A percentile compares a stretch with the other conserved stretches of the same genome.
phyloP scores from a whole-genome alignment of 2,888 invertebrate species.

The Cephus pygmeus region DNA sequence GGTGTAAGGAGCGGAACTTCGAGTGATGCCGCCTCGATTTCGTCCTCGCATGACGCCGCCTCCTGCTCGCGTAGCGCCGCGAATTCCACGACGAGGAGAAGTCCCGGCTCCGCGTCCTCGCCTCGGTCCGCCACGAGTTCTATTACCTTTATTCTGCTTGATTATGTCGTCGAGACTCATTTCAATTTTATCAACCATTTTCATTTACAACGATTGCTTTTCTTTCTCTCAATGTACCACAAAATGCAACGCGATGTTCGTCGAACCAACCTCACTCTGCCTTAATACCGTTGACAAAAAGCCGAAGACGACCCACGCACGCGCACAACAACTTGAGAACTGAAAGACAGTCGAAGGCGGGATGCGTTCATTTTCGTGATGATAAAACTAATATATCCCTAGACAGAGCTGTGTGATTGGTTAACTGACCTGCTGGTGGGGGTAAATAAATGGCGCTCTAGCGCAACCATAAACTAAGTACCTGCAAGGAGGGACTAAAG shows the following conservation, averaged over 20 bases:
- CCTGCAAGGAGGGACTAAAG: neutral
- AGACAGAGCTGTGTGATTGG: neutral
- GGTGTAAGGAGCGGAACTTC: conserved; percentile 71
- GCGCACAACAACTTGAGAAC: neutral
- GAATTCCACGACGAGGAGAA: conserved; percentile 66
- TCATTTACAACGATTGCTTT: conserved; percentile 52
- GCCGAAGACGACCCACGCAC: neutral
- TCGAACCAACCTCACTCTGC: conserved; percentile 1
- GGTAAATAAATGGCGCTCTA: neutral
- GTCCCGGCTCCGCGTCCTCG: conserved; percentile 67
- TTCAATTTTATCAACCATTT: conserved; percentile 95
- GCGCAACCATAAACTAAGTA: neutral
- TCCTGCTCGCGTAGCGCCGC: conserved; percentile 64
- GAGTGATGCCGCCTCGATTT: conserved; percentile 77
- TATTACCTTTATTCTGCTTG: conserved; percentile 81
- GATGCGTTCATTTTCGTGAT: neutral
- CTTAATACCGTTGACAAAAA: neutral
- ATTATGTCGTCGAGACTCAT: conserved; percentile 98
- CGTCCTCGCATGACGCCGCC: conserved; percentile 77
- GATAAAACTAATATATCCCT: neutral
- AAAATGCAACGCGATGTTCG: neutral
- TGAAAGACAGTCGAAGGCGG: neutral
- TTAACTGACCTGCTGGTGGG: neutral
- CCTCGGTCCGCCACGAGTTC: conserved; percentile 71
- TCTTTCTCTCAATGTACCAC: neutral